A percentile compares a stretch with the other conserved stretches of the same genome.
phyloP scores from a whole-genome alignment of 2,888 invertebrate genomes.

The Cerastis leucographa region DNA sequence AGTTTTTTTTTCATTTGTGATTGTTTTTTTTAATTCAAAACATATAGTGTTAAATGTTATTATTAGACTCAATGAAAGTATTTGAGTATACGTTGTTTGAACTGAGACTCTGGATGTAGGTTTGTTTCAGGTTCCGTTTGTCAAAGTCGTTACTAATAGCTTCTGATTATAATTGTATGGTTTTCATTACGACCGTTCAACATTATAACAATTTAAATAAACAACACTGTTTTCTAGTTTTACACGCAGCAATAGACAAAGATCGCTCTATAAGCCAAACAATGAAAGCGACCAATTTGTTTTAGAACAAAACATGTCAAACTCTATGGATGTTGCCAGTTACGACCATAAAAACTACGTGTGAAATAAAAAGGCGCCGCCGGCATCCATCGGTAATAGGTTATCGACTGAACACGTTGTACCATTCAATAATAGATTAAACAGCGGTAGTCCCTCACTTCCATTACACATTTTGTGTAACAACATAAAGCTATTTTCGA shows the following conservation, averaged over 20 bases:
- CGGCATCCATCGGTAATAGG: slow-evolving; percentile 16
- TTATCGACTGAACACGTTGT: slow-evolving; percentile 35
- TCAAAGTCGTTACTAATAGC: neutral
- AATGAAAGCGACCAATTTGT: slow-evolving; percentile 8
- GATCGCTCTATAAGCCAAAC: slow-evolving; percentile 18
- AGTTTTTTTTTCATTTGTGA: neutral
- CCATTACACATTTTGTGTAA: slow-evolving; percentile 50
- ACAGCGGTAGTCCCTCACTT: slow-evolving; percentile 33
- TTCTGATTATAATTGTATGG: neutral
- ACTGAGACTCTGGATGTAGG: neutral
- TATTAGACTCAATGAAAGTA: neutral
- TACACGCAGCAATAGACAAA: slow-evolving; percentile 8
- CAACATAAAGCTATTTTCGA: slow-evolving; percentile 57
- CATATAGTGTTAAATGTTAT: neutral
- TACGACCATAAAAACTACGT: slow-evolving; percentile 17
- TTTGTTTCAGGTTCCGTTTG: neutral
- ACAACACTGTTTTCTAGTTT: neutral
- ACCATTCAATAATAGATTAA: slow-evolving; percentile 54
- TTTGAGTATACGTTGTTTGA: neutral
- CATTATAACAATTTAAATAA: neutral
- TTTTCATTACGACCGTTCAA: neutral
- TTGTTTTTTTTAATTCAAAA: neutral
- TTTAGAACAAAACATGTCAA: slow-evolving; percentile 20
- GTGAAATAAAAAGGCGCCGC: slow-evolving; percentile 9
- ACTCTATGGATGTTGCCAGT: neutral